These are phyloP conservation scores for Pangasius mekongensis DNA, from an alignment of 2,797 vertebrate species.

Conservation along the genomic window DNA sequence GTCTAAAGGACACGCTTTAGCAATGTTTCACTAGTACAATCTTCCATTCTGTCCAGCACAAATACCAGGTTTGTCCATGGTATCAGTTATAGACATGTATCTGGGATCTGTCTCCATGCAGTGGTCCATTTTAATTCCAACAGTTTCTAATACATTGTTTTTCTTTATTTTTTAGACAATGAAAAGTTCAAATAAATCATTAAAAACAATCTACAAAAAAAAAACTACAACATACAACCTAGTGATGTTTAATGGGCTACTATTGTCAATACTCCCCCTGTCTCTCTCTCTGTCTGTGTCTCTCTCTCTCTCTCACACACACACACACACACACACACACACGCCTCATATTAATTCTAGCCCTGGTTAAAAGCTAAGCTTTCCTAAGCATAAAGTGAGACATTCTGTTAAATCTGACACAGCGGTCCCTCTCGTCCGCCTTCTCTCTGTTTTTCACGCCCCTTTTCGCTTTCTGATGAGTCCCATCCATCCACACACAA, in stretches of 20 bases:
- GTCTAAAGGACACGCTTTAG: slow-evolving; percentile 30
- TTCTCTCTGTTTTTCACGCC: slow-evolving; percentile 62
- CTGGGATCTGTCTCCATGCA: neutral
- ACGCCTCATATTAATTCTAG: slow-evolving; percentile 73
- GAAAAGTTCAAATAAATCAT: neutral
- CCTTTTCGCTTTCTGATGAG: slow-evolving; percentile 77
- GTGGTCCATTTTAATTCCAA: neutral
- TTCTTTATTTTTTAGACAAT: neutral
- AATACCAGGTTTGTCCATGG: too few species aligned
- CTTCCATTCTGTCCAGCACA: neutral
- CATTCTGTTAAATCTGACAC: slow-evolving; percentile 80
- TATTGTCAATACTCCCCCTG: slow-evolving; percentile 56
- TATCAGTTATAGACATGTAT: too few species aligned
- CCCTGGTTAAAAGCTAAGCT: slow-evolving; percentile 73
- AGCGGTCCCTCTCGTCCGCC: slow-evolving; percentile 78
- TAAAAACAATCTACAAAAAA: neutral
- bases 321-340: slow-evolving; percentile 47
- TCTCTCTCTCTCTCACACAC: neutral
- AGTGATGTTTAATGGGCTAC: slow-evolving; percentile 58
- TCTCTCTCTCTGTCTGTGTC: slow-evolving; percentile 40
- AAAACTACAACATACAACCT: neutral
- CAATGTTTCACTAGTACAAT: neutral
- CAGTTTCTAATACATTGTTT: neutral
- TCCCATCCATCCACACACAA: slow-evolving; percentile 85
- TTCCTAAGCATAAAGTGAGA: slow-evolving; percentile 77